phyloP scores from a whole-genome alignment of 2,113 vertebrate genomes.

The Suncus etruscus region DNA sequence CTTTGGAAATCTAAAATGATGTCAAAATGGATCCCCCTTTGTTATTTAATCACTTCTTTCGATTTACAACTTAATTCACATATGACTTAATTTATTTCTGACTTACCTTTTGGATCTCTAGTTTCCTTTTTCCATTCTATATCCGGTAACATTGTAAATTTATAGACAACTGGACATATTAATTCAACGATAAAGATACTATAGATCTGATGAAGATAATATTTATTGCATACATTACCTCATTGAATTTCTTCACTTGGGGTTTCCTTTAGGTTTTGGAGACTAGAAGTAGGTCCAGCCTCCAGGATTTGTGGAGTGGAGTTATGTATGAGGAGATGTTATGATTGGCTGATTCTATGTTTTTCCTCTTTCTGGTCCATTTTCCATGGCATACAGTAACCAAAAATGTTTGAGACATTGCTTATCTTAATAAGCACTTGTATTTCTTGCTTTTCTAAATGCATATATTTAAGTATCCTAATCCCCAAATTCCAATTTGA shows the following conservation, averaged over 20 bases:
- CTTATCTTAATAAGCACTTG: neutral
- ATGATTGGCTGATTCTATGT: neutral
- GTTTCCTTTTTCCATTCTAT: too few relatives aligned
- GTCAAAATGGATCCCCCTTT: neutral
- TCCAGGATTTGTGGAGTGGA: neutral
- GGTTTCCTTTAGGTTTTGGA: neutral
- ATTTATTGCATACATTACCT: neutral
- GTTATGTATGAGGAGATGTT: neutral
- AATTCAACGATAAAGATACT: neutral
- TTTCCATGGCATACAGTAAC: neutral
- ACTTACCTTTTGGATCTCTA: conserved; percentile 9
- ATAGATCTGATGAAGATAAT: neutral
- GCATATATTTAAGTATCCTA: neutral
- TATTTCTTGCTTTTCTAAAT: neutral
- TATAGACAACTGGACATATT: neutral
- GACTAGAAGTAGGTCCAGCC: neutral
- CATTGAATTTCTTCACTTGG: neutral
- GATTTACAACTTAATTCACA: neutral
- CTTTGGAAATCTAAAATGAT: neutral
- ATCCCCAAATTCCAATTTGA: neutral
- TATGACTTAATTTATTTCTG: conserved; percentile 28
- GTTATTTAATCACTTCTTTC: neutral
- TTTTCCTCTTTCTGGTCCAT: neutral
- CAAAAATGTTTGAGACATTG: neutral
- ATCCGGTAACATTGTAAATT: neutral